Conservation (phyloP, 2,888 invertebrate species). For the Meiosimyza platycephala region DNA sequence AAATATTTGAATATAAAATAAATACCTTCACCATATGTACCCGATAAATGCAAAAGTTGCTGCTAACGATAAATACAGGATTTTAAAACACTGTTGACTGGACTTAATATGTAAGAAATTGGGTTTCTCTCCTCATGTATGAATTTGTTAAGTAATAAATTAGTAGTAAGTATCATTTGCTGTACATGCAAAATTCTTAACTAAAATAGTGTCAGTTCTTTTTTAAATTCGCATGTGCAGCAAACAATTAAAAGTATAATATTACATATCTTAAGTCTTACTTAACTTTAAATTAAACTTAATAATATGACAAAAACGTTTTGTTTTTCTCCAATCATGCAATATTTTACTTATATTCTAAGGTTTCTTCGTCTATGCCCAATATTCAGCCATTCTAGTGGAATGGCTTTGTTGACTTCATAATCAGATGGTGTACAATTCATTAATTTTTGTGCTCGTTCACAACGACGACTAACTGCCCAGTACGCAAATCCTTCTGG, state of each 20-base stretch:
- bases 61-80: slow-evolving; percentile 8
- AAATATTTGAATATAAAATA: slow-evolving; percentile 25
- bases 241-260: slow-evolving; percentile 50
- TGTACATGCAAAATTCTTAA: slow-evolving; percentile 45
- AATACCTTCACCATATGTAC: slow-evolving; percentile 49
- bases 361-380: slow-evolving; percentile 62
- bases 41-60: slow-evolving; percentile 27
- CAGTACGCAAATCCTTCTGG: slow-evolving; percentile 82
- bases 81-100: slow-evolving; percentile 26
- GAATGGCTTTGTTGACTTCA: slow-evolving; percentile 56
- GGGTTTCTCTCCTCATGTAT: background rate
- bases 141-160: background rate
- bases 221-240: slow-evolving; percentile 48
- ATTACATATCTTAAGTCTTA: background rate
- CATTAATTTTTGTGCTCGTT: slow-evolving; percentile 72
- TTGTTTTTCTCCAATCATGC: too few species aligned
- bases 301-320: too few species aligned
- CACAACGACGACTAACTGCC: slow-evolving; percentile 82
- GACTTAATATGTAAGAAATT: background rate
- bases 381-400: slow-evolving; percentile 65
- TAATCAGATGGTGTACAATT: slow-evolving; percentile 69
- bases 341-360: slow-evolving; percentile 48
- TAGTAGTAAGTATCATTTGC: slow-evolving; percentile 50
- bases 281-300: too few species aligned
- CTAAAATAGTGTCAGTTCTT: slow-evolving; percentile 25